Conservation (phyloP, 1,140 invertebrate species). For the Cylas formicarius region DNA sequence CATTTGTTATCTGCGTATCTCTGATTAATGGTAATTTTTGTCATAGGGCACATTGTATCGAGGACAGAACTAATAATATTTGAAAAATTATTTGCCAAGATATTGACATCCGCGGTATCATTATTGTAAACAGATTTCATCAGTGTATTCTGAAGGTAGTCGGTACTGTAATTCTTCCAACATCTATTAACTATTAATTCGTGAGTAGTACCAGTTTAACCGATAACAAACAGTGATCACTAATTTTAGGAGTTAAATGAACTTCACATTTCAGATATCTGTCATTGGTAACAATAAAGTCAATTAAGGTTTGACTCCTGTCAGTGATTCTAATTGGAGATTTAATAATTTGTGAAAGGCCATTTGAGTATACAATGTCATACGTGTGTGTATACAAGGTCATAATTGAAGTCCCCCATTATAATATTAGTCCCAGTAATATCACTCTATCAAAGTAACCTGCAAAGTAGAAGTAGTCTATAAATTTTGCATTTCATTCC, state of each 20-base stretch:
- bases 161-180: background rate
- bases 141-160: background rate
- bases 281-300: conserved; percentile 4
- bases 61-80: background rate
- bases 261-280: conserved; percentile 4
- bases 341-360: conserved; percentile 7
- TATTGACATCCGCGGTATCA: background rate
- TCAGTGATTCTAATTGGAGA: conserved; percentile 4
- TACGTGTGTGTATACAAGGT: background rate
- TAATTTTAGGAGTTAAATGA: conserved; percentile 7
- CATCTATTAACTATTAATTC: background rate
- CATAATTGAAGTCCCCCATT: background rate
- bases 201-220: background rate
- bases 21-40: conserved; percentile 4
- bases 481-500: too few relatives aligned
- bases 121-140: background rate
- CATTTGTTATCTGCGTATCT: conserved; percentile 3
- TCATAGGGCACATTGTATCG: conserved; percentile 4
- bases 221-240: conserved; percentile 1
- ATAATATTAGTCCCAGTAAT: background rate
- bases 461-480: too few relatives aligned
- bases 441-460: background rate
- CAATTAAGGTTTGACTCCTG: conserved; percentile 2
- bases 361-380: conserved; percentile 1
- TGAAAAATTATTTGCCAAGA: background rate